A percentile compares a stretch with the other conserved stretches of the same genome.
Evolutionary conservation across 1,140 invertebrate genomes (phyloP).

Genomic region (Aphidius ervi): DNA sequence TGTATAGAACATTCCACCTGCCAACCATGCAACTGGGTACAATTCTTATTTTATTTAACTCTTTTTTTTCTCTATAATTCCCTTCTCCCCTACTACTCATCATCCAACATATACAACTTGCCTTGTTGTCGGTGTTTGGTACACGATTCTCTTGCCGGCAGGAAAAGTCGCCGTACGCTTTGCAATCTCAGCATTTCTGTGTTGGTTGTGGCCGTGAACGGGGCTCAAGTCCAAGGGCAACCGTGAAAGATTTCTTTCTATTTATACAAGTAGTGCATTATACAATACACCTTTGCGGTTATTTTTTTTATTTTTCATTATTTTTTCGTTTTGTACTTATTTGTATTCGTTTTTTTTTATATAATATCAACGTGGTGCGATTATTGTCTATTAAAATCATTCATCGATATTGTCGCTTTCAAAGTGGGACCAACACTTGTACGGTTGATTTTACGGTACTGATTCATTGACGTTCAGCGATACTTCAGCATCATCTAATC

Average conservation of each 20-base stretch:
- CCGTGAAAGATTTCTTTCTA: conserved; percentile 27
- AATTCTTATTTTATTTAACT: neutral
- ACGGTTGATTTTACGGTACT: no score
- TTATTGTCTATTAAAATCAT: no score
- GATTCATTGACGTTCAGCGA: no score
- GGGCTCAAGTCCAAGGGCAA: conserved; percentile 52
- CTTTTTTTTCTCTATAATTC: no score
- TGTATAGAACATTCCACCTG: conserved; percentile 46
- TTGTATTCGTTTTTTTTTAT: no score
- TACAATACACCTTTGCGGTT: no score
- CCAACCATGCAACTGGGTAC: conserved; percentile 39
- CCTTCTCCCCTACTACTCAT: neutral
- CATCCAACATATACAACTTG: neutral
- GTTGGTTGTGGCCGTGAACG: conserved; percentile 51
- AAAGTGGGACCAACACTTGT: no score
- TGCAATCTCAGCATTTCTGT: conserved; percentile 50
- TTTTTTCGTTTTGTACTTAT: no score
- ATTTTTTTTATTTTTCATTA: no score
- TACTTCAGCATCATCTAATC: no score
- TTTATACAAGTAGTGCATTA: conserved; percentile 8
- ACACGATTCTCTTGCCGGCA: conserved; percentile 32
- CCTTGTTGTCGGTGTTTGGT: neutral
- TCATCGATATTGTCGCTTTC: no score
- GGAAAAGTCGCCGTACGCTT: conserved; percentile 49
- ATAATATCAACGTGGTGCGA: no score